Conservation (phyloP, 2,888 invertebrate species). For the Dolichopus griseipennis region DNA sequence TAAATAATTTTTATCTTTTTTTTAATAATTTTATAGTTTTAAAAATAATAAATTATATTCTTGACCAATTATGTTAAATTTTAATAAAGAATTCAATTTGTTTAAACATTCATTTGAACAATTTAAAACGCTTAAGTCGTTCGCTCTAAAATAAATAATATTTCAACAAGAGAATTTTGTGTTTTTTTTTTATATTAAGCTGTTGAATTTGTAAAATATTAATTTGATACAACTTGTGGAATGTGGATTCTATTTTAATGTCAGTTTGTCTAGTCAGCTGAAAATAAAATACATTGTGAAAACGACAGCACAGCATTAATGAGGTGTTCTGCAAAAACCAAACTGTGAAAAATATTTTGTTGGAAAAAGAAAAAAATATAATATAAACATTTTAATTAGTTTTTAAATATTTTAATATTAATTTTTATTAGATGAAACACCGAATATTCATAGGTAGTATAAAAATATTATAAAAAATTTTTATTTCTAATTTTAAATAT, state of each 20-base stretch:
- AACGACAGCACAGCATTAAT: constrained; percentile 3
- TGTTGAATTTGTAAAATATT: neutral
- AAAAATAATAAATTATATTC: too few species aligned
- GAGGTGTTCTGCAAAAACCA: neutral
- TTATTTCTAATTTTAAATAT: too few species aligned
- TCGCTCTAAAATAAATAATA: too few species aligned
- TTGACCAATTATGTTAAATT: too few species aligned
- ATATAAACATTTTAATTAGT: neutral
- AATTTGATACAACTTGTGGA: neutral
- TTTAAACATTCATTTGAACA: too few species aligned
- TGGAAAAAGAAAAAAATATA: neutral
- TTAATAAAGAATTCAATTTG: too few species aligned
- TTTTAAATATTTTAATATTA: neutral
- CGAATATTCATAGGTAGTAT: neutral
- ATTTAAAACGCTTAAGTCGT: too few species aligned
- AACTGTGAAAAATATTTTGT: neutral
- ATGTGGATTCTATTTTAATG: neutral
- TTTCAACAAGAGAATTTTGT: neutral
- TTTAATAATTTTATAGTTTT: too few species aligned
- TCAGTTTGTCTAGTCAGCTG: neutral
- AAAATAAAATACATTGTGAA: neutral
- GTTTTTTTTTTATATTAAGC: neutral
- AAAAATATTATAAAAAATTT: neutral
- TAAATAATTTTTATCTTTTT: too few species aligned
- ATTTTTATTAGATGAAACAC: neutral